phyloP scores from a whole-genome alignment of 2,113 vertebrate species.

The Gadus macrocephalus region DNA sequence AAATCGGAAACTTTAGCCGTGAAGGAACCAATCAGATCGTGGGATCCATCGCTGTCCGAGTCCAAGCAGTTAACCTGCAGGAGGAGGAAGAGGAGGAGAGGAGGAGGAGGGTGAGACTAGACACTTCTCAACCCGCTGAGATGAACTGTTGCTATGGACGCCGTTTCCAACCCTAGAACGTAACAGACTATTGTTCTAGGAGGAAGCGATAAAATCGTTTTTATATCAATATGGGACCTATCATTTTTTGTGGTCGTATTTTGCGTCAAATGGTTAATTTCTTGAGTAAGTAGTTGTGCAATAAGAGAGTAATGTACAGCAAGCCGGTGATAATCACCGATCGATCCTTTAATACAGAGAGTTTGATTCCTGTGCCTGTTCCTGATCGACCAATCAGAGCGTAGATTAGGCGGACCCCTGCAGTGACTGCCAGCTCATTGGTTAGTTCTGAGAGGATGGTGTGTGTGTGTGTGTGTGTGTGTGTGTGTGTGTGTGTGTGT shows the following conservation, averaged over 20 bases:
- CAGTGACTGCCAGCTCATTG: no score
- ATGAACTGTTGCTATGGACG: no score
- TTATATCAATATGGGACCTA: background rate
- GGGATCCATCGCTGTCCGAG: constrained; percentile 84
- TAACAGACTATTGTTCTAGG: no score
- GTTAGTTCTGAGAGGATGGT: no score
- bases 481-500: background rate
- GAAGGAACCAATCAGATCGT: constrained; percentile 89
- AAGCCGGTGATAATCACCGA: no score
- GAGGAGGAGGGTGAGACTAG: background rate
- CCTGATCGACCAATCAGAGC: no score
- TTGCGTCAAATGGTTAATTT: no score
- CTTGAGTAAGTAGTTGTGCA: background rate
- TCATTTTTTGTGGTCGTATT: no score
- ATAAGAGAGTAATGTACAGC: background rate
- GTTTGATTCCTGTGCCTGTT: no score
- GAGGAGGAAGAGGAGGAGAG: constrained; percentile 27
- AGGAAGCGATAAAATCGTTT: background rate
- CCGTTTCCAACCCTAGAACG: no score
- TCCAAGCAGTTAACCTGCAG: constrained; percentile 83
- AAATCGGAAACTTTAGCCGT: constrained; percentile 78
- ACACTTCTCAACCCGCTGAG: background rate
- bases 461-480: constrained; percentile 4
- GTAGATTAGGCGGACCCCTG: no score
- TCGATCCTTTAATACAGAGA: no score